Conservation (phyloP, 2,888 invertebrate species). For the Andrena bicolor region DNA sequence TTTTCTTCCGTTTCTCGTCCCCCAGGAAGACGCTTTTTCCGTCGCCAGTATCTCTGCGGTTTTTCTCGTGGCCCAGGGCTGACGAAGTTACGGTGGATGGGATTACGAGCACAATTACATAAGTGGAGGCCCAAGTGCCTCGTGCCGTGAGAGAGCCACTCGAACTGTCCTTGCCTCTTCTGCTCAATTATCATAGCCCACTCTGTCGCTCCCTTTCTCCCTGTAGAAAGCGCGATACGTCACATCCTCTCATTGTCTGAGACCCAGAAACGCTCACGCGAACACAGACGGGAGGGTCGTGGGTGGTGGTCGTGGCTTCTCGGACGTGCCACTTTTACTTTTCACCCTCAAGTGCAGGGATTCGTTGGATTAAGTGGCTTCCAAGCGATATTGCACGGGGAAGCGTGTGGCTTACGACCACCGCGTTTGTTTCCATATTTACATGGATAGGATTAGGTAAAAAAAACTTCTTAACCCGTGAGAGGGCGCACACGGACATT, state of each 20-base stretch:
- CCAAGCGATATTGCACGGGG: not conserved
- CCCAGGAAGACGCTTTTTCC: not conserved
- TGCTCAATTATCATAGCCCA: constrained; percentile 50
- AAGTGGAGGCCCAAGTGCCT: constrained; percentile 67
- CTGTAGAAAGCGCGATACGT: constrained; percentile 47
- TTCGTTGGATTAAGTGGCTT: not conserved
- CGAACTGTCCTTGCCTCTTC: constrained; percentile 51
- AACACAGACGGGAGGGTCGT: constrained; percentile 16
- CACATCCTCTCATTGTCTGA: constrained; percentile 52
- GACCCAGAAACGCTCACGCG: constrained; percentile 21
- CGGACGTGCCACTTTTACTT: constrained; percentile 14
- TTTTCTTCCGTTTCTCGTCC: not conserved
- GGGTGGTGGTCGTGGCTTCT: constrained; percentile 17
- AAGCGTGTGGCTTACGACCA: not conserved
- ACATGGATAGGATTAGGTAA: too few relatives aligned
- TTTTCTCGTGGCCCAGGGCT: constrained; percentile 45
- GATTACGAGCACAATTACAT: constrained; percentile 73
- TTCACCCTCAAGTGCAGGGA: not conserved
- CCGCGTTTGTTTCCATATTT: too few relatives aligned
- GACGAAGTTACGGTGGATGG: constrained; percentile 65
- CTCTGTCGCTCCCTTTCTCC: constrained; percentile 15
- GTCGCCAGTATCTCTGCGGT: constrained; percentile 19
- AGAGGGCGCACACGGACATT: too few relatives aligned
- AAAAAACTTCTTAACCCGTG: too few relatives aligned
- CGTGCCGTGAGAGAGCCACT: constrained; percentile 66